Percentiles rank a stretch among this genome's conserved stretches.
Conservation (phyloP, 2,888 invertebrate genomes). For the Crepidodera aurea region DNA sequence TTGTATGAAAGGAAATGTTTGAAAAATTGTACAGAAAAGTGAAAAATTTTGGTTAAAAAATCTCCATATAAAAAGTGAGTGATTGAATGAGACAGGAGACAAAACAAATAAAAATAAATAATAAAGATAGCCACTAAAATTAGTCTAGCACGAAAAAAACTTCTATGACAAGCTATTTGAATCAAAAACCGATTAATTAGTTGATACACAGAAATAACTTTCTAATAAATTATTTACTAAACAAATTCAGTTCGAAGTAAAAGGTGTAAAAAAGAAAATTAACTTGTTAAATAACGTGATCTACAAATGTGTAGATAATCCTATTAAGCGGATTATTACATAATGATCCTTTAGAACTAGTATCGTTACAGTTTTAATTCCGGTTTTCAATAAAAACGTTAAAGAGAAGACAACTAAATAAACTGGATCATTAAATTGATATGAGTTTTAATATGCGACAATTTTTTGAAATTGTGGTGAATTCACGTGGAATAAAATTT, state of each 20-base stretch:
- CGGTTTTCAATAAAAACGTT: not conserved
- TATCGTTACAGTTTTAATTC: not conserved
- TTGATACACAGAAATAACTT: not conserved
- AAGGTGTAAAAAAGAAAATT: conserved; percentile 5
- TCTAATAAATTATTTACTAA: not conserved
- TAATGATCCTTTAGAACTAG: conserved; percentile 7
- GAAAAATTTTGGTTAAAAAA: too few relatives aligned
- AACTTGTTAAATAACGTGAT: conserved; percentile 5
- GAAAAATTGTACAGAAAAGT: too few relatives aligned
- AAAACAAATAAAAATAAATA: too few relatives aligned
- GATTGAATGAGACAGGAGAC: too few relatives aligned
- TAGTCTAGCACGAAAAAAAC: too few relatives aligned
- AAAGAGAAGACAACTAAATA: too few relatives aligned
- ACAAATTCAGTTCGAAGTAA: not conserved
- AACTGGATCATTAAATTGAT: not conserved
- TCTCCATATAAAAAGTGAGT: too few relatives aligned
- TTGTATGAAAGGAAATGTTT: too few relatives aligned
- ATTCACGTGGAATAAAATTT: too few relatives aligned
- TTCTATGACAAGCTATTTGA: not conserved
- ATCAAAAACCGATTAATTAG: not conserved
- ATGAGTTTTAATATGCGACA: not conserved
- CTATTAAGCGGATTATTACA: conserved; percentile 6
- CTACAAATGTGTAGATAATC: not conserved
- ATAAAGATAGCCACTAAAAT: too few relatives aligned
- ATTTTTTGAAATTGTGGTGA: too few relatives aligned